phyloP scores from a whole-genome alignment of 2,888 invertebrate genomes.

The Meandrusa payeni region DNA sequence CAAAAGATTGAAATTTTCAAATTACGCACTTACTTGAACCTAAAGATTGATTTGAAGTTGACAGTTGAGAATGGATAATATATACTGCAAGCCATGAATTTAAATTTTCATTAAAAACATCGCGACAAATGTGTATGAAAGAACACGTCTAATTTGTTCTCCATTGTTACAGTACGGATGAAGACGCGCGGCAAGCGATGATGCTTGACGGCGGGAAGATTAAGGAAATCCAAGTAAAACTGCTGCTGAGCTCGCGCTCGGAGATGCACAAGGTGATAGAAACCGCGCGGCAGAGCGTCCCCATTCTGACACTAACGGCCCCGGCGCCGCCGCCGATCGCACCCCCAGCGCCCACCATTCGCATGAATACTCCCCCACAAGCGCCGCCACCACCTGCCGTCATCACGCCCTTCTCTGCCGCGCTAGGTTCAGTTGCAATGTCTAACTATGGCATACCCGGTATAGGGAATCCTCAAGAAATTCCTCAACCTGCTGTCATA shows the following conservation, averaged over 20 bases:
- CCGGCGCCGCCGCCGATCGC: conserved; percentile 45
- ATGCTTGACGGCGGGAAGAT: conserved; percentile 93
- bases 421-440: conserved; percentile 48
- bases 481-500: conserved; percentile 72
- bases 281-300: conserved; percentile 89
- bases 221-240: conserved; percentile 93
- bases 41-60: no score
- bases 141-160: no score
- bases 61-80: no score
- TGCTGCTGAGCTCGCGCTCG: conserved; percentile 95
- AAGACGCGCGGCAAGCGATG: conserved; percentile 99
- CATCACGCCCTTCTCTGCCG: conserved; percentile 55
- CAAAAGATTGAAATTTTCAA: no score
- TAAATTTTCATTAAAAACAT: no score
- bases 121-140: no score
- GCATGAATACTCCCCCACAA: conserved; percentile 35
- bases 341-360: conserved; percentile 29
- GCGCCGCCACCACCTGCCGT: conserved; percentile 36
- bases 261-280: conserved; percentile 99
- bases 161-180: conserved; percentile 90
- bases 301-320: conserved; percentile 77
- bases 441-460: conserved; percentile 62
- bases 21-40: no score
- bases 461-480: conserved; percentile 66
- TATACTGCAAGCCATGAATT: no score